phyloP scores from a whole-genome alignment of 2,888 invertebrate species.

The Unio pictorum region DNA sequence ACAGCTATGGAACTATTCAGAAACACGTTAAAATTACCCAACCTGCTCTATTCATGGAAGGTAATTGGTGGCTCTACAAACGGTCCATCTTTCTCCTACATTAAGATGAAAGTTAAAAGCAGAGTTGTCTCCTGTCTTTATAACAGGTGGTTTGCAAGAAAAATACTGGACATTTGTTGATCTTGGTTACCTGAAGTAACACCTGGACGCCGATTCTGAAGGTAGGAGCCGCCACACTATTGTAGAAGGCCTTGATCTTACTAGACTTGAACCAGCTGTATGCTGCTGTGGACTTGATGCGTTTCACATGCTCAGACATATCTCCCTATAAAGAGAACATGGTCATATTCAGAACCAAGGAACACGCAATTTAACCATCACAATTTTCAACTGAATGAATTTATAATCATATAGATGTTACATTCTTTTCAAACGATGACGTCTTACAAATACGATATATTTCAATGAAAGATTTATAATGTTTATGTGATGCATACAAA shows the following conservation, averaged over 20 bases:
- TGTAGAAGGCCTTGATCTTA: constrained; percentile 94
- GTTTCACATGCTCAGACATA: constrained; percentile 50
- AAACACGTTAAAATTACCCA: too few species aligned
- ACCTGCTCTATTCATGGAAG: too few species aligned
- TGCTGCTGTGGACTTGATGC: constrained; percentile 46
- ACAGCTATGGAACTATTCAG: too few species aligned
- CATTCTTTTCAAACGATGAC: too few species aligned
- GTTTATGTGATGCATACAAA: too few species aligned
- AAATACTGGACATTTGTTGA: not conserved
- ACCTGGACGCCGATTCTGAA: constrained; percentile 81
- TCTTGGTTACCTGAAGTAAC: constrained; percentile 81
- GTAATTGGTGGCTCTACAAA: too few species aligned
- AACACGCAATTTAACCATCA: not conserved
- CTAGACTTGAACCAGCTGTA: constrained; percentile 85
- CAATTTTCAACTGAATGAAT: not conserved
- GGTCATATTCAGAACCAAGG: not conserved
- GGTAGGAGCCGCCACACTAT: constrained; percentile 71
- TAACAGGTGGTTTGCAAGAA: not conserved
- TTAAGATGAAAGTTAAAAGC: too few species aligned
- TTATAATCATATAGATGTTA: too few species aligned
- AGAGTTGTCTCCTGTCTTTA: too few species aligned
- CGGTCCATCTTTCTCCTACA: too few species aligned
- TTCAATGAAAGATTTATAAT: too few species aligned
- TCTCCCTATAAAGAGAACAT: constrained; percentile 43
- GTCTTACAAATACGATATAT: too few species aligned